Evolutionary conservation across 2,888 invertebrate genomes (phyloP), one percentile per base, ranked within the genome.

Genomic region (Caenorhabditis sp.): DNA sequence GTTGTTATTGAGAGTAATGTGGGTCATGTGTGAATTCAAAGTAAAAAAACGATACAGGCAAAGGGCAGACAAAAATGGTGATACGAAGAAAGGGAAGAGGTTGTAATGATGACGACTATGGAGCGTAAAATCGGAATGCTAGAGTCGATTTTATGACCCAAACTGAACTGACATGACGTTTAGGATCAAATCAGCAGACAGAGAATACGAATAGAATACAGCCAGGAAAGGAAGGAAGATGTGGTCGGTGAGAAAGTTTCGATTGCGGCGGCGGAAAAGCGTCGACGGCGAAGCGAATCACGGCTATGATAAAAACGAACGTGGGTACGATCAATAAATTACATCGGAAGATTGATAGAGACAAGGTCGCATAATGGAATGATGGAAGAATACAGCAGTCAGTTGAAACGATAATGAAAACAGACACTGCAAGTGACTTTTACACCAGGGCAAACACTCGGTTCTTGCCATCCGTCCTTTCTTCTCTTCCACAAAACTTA

Each of bases 111-210:
- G 77, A 69, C 69, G 69, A 77, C 58, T 64, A 69, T 62, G 69
- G 62, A 20, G 69, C 77, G 77, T 69, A 56, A 77, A 77, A 56
- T 77, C 56, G 64, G 56, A 69, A 64, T 77, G 69, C 69, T 47
- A 69, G 47, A 69, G 22, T 50, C 55, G 70, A 51, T 70, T 77
- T 77, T 69, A 77, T 70, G 78, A 78, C 78, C 70, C 58, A 58
- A 32, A 53, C 58, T 72, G 72, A 64, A 44, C 44, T 64, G 76
- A 67, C 51, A 53, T 40, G 61, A 26, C 28, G 67, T 67, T 65
- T 58, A n/a, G 67, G 53, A 76, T 76, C 67, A 60, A 51, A 67
- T 65, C 65, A 74, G 65, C 22, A 50, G 51, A 58, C 22, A 50
- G 51, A 58, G 64, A 58, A 56, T 22, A 26, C 2, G 2, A 65